phyloP scores from a whole-genome alignment of 2,797 vertebrate genomes.

The Alca torda region DNA sequence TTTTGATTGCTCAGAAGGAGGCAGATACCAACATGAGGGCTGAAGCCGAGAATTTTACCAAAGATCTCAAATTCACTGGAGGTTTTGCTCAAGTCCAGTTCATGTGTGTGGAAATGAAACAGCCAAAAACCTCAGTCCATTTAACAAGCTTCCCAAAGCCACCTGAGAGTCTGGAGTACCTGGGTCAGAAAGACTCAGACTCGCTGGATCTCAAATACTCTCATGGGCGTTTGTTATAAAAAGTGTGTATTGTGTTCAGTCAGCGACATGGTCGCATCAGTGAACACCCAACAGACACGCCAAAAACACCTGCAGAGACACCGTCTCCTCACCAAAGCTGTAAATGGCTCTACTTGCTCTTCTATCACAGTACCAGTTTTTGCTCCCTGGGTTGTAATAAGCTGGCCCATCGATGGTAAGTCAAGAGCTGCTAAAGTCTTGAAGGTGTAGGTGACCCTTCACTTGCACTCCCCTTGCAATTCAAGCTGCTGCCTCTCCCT shows the following conservation, averaged over 20 bases:
- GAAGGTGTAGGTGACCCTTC: background rate
- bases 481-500: background rate
- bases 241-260: accelerated
- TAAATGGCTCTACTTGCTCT: background rate
- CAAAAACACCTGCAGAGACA: background rate
- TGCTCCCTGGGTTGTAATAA: background rate
- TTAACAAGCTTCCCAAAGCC: background rate
- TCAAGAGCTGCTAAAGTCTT: background rate
- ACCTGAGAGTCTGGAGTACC: background rate
- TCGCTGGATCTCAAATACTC: background rate
- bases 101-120: background rate
- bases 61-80: background rate
- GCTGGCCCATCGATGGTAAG: background rate
- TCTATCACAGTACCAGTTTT: accelerated
- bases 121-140: background rate
- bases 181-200: background rate
- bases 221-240: background rate
- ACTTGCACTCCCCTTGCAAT: background rate
- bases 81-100: background rate
- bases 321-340: background rate
- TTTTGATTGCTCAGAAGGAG: background rate
- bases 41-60: background rate
- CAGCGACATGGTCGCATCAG: accelerated
- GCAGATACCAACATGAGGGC: background rate
- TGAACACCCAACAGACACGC: background rate